These are phyloP conservation scores for Pleuronectes platessa DNA, from an alignment of 2,113 vertebrate species.

Conservation along the genomic window DNA sequence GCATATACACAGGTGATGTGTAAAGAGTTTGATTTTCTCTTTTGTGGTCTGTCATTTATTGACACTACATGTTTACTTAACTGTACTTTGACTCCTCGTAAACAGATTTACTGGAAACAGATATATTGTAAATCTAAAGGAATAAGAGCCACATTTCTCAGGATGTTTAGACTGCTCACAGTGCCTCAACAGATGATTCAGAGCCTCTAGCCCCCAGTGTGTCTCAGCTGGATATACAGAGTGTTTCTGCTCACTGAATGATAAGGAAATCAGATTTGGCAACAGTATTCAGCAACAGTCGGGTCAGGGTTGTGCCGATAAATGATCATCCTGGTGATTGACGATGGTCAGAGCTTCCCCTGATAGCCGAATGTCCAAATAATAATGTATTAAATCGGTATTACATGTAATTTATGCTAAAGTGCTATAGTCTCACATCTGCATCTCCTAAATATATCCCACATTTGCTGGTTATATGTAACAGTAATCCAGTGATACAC, in stretches of 20 bases:
- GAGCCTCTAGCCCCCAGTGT: slow-evolving; percentile 49
- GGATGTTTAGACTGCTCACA: slow-evolving; percentile 42
- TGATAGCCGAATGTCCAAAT: neutral
- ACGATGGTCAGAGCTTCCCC: neutral
- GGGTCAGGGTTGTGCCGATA: neutral
- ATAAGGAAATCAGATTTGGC: slow-evolving; percentile 70
- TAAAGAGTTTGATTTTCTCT: neutral
- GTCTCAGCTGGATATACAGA: slow-evolving; percentile 60
- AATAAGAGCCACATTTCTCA: slow-evolving; percentile 18
- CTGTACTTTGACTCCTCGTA: slow-evolving; percentile 57
- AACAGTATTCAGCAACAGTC: slow-evolving; percentile 53
- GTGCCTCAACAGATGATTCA: slow-evolving; percentile 55
- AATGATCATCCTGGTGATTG: neutral
- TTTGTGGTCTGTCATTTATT: slow-evolving; percentile 31
- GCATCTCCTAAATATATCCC: neutral
- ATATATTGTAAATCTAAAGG: slow-evolving; percentile 24
- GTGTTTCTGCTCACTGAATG: slow-evolving; percentile 62
- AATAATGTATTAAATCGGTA: neutral
- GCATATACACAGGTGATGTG: neutral
- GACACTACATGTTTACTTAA: slow-evolving; percentile 22
- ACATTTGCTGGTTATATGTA: neutral
- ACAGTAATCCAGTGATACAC: too few relatives aligned
- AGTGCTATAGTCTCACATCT: neutral
- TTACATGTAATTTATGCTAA: neutral
- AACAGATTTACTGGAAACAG: slow-evolving; percentile 18